Conservation (phyloP, 2,113 vertebrate species). For the Calyptommatus sinebrachiatus region DNA sequence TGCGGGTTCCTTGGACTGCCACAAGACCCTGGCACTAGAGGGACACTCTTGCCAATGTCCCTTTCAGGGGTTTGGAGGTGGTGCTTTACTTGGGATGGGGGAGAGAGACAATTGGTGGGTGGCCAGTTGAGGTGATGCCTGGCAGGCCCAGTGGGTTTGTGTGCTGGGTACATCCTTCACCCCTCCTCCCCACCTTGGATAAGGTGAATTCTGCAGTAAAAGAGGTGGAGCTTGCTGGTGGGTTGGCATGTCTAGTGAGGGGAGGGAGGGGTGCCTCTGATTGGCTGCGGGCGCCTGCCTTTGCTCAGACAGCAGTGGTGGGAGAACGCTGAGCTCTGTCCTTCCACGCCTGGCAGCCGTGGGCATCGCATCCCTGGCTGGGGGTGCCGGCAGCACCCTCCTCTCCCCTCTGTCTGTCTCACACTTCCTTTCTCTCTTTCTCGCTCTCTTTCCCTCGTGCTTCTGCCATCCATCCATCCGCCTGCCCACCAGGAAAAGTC, state of each 20-base stretch:
- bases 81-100: not conserved
- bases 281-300: slow-evolving; percentile 46
- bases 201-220: slow-evolving; percentile 63
- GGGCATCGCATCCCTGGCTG: slow-evolving; percentile 27
- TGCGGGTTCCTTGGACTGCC: not conserved
- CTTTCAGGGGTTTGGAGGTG: not conserved
- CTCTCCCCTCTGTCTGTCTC: slow-evolving; percentile 24
- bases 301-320: slow-evolving; percentile 48
- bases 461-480: not conserved
- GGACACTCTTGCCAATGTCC: too few species aligned
- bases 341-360: slow-evolving; percentile 44
- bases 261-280: slow-evolving; percentile 21
- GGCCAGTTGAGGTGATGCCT: too few species aligned
- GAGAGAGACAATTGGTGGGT: too few species aligned
- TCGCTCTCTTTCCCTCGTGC: not conserved
- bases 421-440: not conserved
- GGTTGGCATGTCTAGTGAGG: slow-evolving; percentile 9
- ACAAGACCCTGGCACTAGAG: not conserved
- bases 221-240: slow-evolving; percentile 49
- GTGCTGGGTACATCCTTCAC: not conserved
- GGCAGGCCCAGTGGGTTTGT: not conserved
- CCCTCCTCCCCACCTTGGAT: not conserved
- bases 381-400: slow-evolving; percentile 13
- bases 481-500: slow-evolving; percentile 38
- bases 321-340: slow-evolving; percentile 44